Evolutionary conservation across 2,797 vertebrate genomes (phyloP), one percentile per base, ranked within the genome.

Genomic region (Bradypodion ventrale): DNA sequence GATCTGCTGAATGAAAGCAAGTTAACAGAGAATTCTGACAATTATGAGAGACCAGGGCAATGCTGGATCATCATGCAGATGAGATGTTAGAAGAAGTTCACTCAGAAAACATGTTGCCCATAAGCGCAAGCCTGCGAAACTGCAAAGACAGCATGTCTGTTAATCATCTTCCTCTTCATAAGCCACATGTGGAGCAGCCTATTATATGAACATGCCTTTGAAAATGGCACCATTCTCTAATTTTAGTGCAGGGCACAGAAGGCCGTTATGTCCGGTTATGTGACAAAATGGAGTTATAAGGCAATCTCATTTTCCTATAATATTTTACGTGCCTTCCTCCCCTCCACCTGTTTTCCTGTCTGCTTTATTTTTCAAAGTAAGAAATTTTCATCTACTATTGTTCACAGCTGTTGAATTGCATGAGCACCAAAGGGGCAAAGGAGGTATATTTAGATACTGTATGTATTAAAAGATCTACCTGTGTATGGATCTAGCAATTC

Each of bases 1-100:
- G 89, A 94, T 85, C 83, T 92, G 82, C 52, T 82, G 78, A 85
- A 87, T 56, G 76, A 79, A 92, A 77, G 76, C 82, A 81, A 9
- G 84, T 82, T 87, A 78, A 83, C 15, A 75, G 81, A 81, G 60
- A 91, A 37, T 66, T 88, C 78, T 82, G 52, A 49, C 85, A 80
- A 84, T 76, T 12, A 80, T 73, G 69, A 82, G 62, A 73, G 82
- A 75, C 42, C 35, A 21, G 21, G 62, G 62, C 80, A 75, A 0
- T 29, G 32, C 52, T 86, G 66, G 79, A 83, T 89, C 73, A 83
- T 89, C 63, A 87, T 85, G 69, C 35, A 68, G 46, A 8, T 6
- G 56, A 82, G 27, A 81, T 75, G 15, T 75, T 87, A 62, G 52
- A 78, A 86, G 83, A 68, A 37, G 66, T 83, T 92, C 70, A 81